A percentile compares a stretch with the other conserved stretches of the same genome.
Conservation (phyloP, 2,888 invertebrate species). For the Stegophylla sp. region DNA sequence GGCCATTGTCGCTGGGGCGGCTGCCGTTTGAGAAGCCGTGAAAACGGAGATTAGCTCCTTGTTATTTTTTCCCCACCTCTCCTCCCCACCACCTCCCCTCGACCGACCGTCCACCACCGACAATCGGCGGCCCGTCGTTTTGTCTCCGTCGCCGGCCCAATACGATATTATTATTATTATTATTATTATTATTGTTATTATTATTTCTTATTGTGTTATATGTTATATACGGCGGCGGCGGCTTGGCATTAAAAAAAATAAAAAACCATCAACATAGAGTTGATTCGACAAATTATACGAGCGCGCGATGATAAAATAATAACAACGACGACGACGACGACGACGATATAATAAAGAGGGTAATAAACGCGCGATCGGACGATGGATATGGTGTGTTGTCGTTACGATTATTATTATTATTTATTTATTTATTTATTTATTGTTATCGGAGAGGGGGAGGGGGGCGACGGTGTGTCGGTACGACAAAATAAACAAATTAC, state of each 20-base stretch:
- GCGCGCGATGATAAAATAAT: no score
- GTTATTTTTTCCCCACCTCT: neutral
- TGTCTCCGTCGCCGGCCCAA: no score
- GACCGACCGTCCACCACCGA: neutral
- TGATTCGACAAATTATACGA: constrained; percentile 5
- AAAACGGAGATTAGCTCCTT: constrained; percentile 47
- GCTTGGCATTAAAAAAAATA: neutral
- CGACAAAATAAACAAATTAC: no score
- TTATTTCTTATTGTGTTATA: neutral
- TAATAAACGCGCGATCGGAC: neutral
- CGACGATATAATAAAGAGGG: no score
- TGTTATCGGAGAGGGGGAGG: no score
- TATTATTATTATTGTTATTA: neutral
- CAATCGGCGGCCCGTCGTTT: neutral
- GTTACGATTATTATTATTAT: no score
- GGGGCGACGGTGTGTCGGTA: no score
- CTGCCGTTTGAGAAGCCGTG: neutral
- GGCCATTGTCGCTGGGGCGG: constrained; percentile 15
- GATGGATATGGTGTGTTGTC: no score
- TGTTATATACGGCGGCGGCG: neutral
- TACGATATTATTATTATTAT: no score
- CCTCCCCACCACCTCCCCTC: neutral
- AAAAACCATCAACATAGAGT: no score
- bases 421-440: no score
- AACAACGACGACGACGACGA: neutral